A percentile compares a stretch with the other conserved stretches of the same genome.
Evolutionary conservation across 2,113 vertebrate genomes (phyloP).

Genomic region (Baryphthengus martii): DNA sequence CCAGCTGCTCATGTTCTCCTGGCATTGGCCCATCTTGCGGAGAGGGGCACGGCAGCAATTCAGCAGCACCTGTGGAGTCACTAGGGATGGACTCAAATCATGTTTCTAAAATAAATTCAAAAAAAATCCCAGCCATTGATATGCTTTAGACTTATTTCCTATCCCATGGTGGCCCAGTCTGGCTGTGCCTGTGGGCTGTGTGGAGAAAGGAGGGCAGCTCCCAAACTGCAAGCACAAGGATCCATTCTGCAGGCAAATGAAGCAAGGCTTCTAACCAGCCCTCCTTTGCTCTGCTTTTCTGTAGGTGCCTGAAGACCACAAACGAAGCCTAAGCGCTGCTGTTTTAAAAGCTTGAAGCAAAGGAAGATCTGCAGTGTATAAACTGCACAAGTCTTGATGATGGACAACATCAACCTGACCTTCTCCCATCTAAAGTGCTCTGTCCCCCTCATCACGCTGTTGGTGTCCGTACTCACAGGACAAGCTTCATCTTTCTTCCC

Average conservation of each 20-base stretch:
- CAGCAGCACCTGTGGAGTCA: rapidly evolving
- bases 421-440: rapidly evolving
- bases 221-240: background rate
- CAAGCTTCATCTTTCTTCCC: background rate
- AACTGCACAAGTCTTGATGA: background rate
- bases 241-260: rapidly evolving
- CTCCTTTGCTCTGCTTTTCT: background rate
- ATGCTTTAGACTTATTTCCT: rapidly evolving
- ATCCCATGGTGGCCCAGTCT: background rate
- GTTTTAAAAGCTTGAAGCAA: background rate
- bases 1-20: rapidly evolving
- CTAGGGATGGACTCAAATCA: background rate
- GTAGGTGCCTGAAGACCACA: background rate
- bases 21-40: background rate
- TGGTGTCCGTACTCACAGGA: background rate
- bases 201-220: background rate
- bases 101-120: background rate
- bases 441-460: rapidly evolving
- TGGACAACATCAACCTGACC: background rate
- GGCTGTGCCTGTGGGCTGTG: background rate
- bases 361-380: rapidly evolving
- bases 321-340: rapidly evolving
- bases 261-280: background rate
- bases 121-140: too few relatives aligned
- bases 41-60: background rate